A percentile compares a stretch with the other conserved stretches of the same genome.
These are phyloP conservation scores for Falco naumanni DNA, from an alignment of 2,797 vertebrate genomes.

Conservation along the genomic window DNA sequence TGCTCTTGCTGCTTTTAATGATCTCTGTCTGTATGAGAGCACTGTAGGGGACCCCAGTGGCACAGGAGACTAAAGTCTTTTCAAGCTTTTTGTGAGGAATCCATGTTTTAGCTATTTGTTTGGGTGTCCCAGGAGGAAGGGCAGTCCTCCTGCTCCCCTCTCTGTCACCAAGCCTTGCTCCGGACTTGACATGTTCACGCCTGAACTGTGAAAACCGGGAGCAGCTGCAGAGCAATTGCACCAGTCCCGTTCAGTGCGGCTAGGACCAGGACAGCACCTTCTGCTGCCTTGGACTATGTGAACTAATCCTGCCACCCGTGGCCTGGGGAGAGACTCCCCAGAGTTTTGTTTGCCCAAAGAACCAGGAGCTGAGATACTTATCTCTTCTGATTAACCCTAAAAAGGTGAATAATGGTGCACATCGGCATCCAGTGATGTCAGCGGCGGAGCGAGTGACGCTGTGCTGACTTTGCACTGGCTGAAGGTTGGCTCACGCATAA, in stretches of 20 bases:
- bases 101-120: not conserved
- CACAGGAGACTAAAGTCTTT: not conserved
- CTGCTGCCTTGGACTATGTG: not conserved
- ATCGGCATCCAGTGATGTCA: not conserved
- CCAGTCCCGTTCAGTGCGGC: too few species aligned
- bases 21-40: not conserved
- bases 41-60: not conserved
- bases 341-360: not conserved
- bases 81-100: not conserved
- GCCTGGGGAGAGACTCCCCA: not conserved
- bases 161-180: not conserved
- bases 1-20: not conserved
- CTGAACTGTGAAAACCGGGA: not conserved
- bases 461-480: not conserved
- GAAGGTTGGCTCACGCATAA: not conserved
- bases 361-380: not conserved
- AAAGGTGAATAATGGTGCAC: not conserved
- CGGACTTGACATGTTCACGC: not conserved
- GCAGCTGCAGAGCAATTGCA: not conserved
- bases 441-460: not conserved
- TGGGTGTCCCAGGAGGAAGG: not conserved
- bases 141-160: not conserved
- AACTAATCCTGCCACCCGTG: not conserved
- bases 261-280: not conserved
- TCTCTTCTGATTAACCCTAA: not conserved